These are phyloP conservation scores for Porites cylindrica DNA, from an alignment of 92 coral and sea anemone species.

Conservation along the genomic window DNA sequence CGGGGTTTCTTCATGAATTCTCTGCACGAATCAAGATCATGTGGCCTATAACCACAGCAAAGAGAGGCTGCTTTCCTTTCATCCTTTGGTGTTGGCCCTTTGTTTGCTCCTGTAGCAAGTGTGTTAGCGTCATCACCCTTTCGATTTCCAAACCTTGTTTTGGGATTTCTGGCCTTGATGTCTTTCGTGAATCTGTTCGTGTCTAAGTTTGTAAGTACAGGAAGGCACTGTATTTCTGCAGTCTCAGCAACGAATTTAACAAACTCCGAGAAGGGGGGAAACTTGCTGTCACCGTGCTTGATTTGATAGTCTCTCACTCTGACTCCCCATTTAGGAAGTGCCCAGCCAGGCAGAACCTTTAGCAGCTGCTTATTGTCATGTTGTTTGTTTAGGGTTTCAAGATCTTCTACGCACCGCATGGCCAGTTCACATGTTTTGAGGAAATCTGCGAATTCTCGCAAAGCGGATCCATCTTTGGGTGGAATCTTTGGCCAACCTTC, in stretches of 20 bases:
- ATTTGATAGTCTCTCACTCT: slow-evolving; percentile 58
- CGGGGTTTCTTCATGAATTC: slow-evolving; percentile 31
- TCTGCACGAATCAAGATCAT: slow-evolving; percentile 45
- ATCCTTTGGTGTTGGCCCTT: slow-evolving; percentile 7
- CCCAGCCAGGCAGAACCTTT: slow-evolving; percentile 63
- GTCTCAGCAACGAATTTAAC: slow-evolving; percentile 56
- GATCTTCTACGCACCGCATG: slow-evolving; percentile 64
- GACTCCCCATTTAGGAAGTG: slow-evolving; percentile 70
- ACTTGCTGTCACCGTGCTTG: slow-evolving; percentile 56
- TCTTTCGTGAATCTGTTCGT: slow-evolving; percentile 23
- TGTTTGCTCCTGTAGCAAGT: slow-evolving; percentile 30
- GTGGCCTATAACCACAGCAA: slow-evolving; percentile 42
- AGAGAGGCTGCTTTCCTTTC: slow-evolving; percentile 26
- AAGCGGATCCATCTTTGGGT: slow-evolving; percentile 62
- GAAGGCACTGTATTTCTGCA: slow-evolving; percentile 66
- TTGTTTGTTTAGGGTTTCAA: slow-evolving; percentile 56
- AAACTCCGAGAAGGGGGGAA: slow-evolving; percentile 60
- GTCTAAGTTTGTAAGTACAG: slow-evolving; percentile 55
- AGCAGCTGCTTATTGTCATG: slow-evolving; percentile 63
- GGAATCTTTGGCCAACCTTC: slow-evolving; percentile 60
- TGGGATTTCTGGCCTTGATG: slow-evolving; percentile 3
- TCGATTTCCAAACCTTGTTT: slow-evolving; percentile 19
- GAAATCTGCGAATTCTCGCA: slow-evolving; percentile 64
- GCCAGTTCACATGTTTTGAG: slow-evolving; percentile 62
- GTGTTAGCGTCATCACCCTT: slow-evolving; percentile 27